Evolutionary conservation across 2,797 vertebrate species (phyloP).

Genomic region (Malurus leucopterus): DNA sequence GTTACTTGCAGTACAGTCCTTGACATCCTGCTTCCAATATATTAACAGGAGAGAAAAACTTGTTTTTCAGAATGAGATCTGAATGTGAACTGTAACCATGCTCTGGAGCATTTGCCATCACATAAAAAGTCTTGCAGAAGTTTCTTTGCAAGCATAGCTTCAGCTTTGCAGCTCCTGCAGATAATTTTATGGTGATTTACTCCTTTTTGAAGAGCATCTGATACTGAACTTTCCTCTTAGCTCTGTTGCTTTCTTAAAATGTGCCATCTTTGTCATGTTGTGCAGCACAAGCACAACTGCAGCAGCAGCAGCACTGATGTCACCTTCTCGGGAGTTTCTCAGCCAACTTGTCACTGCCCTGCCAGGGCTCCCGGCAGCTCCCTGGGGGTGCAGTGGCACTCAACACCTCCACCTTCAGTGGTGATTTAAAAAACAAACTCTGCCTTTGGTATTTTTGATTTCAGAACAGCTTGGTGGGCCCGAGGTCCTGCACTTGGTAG

Average conservation of each 20-base stretch:
- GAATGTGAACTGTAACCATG: background rate
- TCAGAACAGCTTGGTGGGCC: background rate
- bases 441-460: background rate
- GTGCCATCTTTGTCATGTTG: background rate
- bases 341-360: background rate
- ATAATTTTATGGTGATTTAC: constrained; percentile 53
- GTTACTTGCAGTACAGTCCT: background rate
- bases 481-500: rapidly evolving
- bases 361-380: background rate
- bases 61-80: background rate
- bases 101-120: background rate
- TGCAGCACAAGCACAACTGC: background rate
- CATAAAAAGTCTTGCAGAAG: background rate
- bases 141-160: constrained; percentile 5
- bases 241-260: constrained; percentile 13
- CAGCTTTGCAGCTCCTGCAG: background rate
- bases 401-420: background rate
- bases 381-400: rapidly evolving
- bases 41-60: background rate
- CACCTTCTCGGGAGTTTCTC: background rate
- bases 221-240: constrained; percentile 10
- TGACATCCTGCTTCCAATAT: background rate
- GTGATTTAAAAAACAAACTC: rapidly evolving
- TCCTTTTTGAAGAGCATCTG: constrained; percentile 29
- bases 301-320: background rate